Base-by-base conservation (phyloP, 2,888 invertebrate genomes). In the Operophtera brumata region DNA sequence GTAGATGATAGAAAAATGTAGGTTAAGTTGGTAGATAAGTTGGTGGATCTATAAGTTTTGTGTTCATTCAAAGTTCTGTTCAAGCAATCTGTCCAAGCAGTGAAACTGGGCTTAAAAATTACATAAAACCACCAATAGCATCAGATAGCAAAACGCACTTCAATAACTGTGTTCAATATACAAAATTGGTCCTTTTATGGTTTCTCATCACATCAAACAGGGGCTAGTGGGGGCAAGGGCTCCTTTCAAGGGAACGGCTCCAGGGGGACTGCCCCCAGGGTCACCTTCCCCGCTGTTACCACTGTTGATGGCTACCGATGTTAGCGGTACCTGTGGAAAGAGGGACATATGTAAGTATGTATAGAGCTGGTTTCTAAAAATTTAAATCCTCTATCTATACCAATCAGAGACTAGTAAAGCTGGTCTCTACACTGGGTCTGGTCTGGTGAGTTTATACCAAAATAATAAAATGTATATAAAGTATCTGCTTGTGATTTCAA, bases 271-370 rank as follows among this genome's bases (percentile, higher is more conserved):
- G 30, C 78, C 73, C 0, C 69, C 70, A 0, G 73, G 71, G 30
- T 86, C 86, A 0, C 72, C 71, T 11, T 77, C 71, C 1, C 78
- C 81, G 13, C 80, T 82, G 48, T 86, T 86, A 0, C 82, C 87
- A 49, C 87, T 85, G 70, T 82, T 82, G 50, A 84, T 75, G 3
- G 86, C 89, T 32, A 89, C 83, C 26, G 89, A 90, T 9, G 89
- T 90, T 20, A 89, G 59, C 1, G 89, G 89, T 4, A 90, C 89
- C 89, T 90, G 78, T 11, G 36, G 49, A 51, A 13, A 45, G 41
- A 44, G n/a, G 9, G 20, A 20, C 4, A 20, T 3, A 20, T 3
- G 20, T 20, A 20, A 20, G 20, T 20, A 20, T 4, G 20, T 20
- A 20, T 3, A 4, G 20, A 20, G 2, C 2, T 2, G 20, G 13